A percentile compares a stretch with the other conserved stretches of the same genome.
Evolutionary conservation across 1,140 invertebrate species (phyloP).

Genomic region (Oreohelix idahoensis): DNA sequence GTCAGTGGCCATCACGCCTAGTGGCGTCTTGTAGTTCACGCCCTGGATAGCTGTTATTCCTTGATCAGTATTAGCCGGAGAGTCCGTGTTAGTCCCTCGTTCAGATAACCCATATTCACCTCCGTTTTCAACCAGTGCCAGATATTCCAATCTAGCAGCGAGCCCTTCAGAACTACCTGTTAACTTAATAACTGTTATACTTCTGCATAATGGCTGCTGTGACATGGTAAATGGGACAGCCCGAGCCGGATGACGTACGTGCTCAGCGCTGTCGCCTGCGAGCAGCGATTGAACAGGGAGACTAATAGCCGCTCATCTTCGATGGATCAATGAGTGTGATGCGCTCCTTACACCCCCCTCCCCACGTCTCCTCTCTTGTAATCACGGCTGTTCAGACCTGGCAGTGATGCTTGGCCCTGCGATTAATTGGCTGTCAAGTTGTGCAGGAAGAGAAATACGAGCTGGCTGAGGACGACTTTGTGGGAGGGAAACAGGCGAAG

Average conservation of each 20-base stretch:
- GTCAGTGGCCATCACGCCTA: too few relatives aligned
- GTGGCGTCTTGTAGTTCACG: too few relatives aligned
- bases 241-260: neutral
- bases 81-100: too few relatives aligned
- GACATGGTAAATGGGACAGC: neutral
- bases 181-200: slow-evolving; percentile 13
- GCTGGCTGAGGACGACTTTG: neutral
- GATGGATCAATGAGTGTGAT: slow-evolving; percentile 9
- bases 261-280: neutral
- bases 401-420: neutral
- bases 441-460: neutral
- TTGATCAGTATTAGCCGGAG: too few relatives aligned
- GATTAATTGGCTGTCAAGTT: neutral
- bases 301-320: slow-evolving; percentile 1
- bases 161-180: neutral
- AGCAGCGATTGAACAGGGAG: slow-evolving; percentile 2
- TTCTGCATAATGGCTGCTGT: slow-evolving; percentile 8
- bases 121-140: neutral
- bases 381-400: neutral
- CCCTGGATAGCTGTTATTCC: too few relatives aligned
- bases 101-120: too few relatives aligned
- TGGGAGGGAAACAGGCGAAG: neutral
- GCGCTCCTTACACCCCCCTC: neutral
- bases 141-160: neutral
- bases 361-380: neutral